These are phyloP conservation scores for Picathartes gymnocephalus DNA, from an alignment of 2,113 vertebrate genomes.

Conservation along the genomic window DNA sequence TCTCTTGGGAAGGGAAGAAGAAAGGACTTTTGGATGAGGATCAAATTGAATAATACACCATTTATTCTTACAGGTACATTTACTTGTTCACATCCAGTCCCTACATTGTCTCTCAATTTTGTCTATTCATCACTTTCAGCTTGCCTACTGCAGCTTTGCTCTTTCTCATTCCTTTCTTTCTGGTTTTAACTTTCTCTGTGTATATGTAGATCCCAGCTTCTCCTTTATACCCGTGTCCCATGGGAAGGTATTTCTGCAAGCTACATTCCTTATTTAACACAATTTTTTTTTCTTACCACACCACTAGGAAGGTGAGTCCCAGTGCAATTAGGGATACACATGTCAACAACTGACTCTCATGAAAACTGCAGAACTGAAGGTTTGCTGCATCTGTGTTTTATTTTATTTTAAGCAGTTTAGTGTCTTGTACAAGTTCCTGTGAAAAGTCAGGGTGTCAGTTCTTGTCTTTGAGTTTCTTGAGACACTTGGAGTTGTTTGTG, in stretches of 20 bases:
- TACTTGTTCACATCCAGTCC: background rate
- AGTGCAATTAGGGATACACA: background rate
- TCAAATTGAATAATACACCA: background rate
- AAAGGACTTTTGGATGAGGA: background rate
- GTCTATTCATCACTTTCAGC: background rate
- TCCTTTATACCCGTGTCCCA: background rate
- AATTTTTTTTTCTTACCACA: background rate
- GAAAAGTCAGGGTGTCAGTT: background rate
- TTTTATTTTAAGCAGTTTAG: background rate
- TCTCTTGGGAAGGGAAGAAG: background rate
- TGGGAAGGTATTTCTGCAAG: background rate
- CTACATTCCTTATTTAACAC: background rate
- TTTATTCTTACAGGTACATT: background rate
- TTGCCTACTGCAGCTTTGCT: background rate
- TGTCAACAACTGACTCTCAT: slow-evolving; percentile 10
- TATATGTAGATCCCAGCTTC: background rate
- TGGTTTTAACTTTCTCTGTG: background rate
- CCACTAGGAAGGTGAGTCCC: background rate
- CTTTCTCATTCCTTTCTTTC: background rate
- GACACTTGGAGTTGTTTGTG: slow-evolving; percentile 6
- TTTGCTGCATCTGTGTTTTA: slow-evolving; percentile 7
- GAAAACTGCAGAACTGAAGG: background rate
- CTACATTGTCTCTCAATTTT: background rate
- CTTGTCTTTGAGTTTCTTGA: background rate
- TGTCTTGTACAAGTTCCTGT: background rate